Conservation (phyloP, 2,888 invertebrate species). For the Thera britannica region DNA sequence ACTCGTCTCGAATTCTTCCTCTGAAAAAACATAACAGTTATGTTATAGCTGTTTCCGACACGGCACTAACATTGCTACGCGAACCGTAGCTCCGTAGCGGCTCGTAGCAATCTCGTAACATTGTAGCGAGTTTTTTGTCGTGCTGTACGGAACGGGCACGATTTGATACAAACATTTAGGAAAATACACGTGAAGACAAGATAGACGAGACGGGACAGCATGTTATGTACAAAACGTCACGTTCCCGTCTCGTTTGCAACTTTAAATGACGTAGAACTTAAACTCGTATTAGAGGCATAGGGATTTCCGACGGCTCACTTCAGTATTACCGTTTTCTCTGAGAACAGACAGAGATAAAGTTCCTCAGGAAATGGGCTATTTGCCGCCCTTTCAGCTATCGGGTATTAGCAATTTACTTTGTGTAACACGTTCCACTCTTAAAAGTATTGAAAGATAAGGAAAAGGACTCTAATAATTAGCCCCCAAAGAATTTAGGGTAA, state of each 20-base stretch:
- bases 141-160: too few species aligned
- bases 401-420: conserved; percentile 78
- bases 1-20: conserved; percentile 16
- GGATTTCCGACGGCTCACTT: conserved; percentile 54
- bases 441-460: conserved; percentile 68
- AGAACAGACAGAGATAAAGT: conserved; percentile 69
- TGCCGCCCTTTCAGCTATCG: conserved; percentile 70
- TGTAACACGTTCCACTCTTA: conserved; percentile 62
- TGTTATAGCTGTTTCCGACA: conserved; percentile 33
- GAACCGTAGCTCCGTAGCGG: conserved; percentile 32
- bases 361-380: conserved; percentile 75
- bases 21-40: conserved; percentile 21
- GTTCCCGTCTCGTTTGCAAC: too few species aligned
- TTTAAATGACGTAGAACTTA: conserved; percentile 51
- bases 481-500: conserved; percentile 62
- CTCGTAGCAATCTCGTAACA: conserved; percentile 29
- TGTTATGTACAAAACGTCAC: too few species aligned
- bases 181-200: too few species aligned
- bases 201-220: too few species aligned
- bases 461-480: conserved; percentile 69
- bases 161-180: too few species aligned
- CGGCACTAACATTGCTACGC: conserved; percentile 34
- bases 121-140: conserved; percentile 29
- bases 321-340: conserved; percentile 42
- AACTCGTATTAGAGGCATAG: conserved; percentile 54